Percentiles rank a stretch among this genome's conserved stretches.
phyloP scores from a whole-genome alignment of 2,888 invertebrate species.

The Odontocolon sp. region DNA sequence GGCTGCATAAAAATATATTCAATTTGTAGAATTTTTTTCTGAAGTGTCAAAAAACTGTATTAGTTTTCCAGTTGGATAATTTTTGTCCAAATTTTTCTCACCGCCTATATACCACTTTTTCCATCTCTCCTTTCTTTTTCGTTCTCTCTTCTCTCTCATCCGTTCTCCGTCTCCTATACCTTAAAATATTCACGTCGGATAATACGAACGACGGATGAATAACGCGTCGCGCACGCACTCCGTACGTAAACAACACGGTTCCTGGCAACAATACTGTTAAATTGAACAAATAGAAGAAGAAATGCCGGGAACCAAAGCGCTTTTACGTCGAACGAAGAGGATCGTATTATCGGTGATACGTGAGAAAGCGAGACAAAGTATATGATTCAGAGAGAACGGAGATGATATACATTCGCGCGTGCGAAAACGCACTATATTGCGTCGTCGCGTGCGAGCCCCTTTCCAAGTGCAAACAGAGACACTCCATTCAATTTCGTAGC shows the following conservation, averaged over 20 bases:
- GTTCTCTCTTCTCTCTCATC: too few species aligned
- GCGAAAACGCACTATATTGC: conserved; percentile 48
- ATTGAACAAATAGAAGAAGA: conserved; percentile 74
- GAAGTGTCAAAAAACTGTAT: too few species aligned
- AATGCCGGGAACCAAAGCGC: conserved; percentile 8
- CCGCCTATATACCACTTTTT: background rate
- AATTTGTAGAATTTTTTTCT: too few species aligned
- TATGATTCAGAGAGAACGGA: background rate
- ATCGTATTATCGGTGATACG: background rate
- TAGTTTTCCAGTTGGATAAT: too few species aligned
- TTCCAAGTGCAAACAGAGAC: conserved; percentile 68
- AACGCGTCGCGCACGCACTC: conserved; percentile 25
- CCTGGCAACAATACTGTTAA: conserved; percentile 72
- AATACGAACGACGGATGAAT: conserved; percentile 30
- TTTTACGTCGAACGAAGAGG: background rate
- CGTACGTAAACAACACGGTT: conserved; percentile 57
- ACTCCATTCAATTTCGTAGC: conserved; percentile 70
- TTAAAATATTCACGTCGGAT: conserved; percentile 52
- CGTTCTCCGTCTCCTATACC: conserved; percentile 53
- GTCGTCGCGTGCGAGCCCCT: conserved; percentile 67
- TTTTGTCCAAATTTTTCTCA: too few species aligned
- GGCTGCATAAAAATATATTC: too few species aligned
- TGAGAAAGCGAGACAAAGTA: background rate
- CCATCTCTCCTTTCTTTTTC: background rate
- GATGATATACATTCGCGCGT: conserved; percentile 32